Base-by-base conservation (phyloP, 2,113 vertebrate genomes). In the Limnothrissa miodon region DNA sequence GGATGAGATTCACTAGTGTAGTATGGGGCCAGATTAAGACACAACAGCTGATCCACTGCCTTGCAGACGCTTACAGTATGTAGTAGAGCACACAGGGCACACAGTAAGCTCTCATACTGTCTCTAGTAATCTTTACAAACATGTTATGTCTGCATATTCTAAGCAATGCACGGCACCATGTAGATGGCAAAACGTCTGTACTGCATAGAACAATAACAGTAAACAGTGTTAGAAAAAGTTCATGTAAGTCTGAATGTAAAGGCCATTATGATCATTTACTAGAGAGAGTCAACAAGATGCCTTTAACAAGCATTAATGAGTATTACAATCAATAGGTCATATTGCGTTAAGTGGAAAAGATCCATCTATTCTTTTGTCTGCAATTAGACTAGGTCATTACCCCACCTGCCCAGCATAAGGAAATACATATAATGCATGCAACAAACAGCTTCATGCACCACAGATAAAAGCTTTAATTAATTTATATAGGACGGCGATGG, bases 1-100 rank as follows among this genome's bases (percentile, higher is more conserved):
- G 94, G 91, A 89, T 92, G 93, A 94, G 90, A 91, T 93, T 91
- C 89, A 86, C 74, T n/a, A n/a, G n/a, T n/a, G n/a, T n/a, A n/a
- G n/a, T n/a, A n/a, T n/a, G n/a, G n/a, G n/a, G n/a, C n/a, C n/a
- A n/a, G 9, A 29, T 46, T 81, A 78, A 44, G 59, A 53, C 48
- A 53, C 80, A 39, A 81, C 5, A 74, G 29, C 62, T 70, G 6
- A 36, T 70, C n/a, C 36, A 70, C n/a, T n/a, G n/a, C n/a, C n/a
- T 33, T 70, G 62, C 62, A 70, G 25, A 36, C 42, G 42, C 42
- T 36, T 70, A n/a, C n/a, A n/a, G n/a, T n/a, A 15, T 33, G 48
- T 17, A 53, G 48, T 1, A 15, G 11, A 15, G 10, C 5, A 74
- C 66, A 74, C 33, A 36, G 1, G 15, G 29, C 66, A 36, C 10